phyloP scores from a whole-genome alignment of 2,888 invertebrate species.

The Callyntrura guangdongensis region DNA sequence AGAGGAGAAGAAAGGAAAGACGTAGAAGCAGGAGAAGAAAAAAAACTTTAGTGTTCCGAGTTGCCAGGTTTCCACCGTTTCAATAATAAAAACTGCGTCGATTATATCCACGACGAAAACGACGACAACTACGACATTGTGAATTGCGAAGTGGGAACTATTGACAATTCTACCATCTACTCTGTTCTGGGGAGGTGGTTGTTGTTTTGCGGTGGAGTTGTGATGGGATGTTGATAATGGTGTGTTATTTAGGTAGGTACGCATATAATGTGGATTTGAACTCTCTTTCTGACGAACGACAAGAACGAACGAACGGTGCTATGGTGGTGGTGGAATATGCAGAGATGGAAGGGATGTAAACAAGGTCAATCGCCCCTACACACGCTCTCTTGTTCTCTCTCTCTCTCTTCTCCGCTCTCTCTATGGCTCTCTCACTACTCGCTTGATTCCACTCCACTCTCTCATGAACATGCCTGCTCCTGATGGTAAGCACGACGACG shows the following conservation, averaged over 20 bases:
- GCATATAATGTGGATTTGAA: no score
- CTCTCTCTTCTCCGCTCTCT: conserved; percentile 48
- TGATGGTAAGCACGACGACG: not conserved
- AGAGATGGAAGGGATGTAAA: conserved; percentile 83
- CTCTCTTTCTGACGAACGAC: conserved; percentile 11
- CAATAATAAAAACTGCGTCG: not conserved
- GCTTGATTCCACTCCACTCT: conserved; percentile 42
- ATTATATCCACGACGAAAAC: not conserved
- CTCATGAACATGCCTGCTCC: not conserved
- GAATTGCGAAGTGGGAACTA: conserved; percentile 1
- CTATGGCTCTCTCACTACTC: conserved; percentile 23
- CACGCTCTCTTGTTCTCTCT: conserved; percentile 58
- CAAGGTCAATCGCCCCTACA: conserved; percentile 84
- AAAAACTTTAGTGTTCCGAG: not conserved
- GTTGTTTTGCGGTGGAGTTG: conserved; percentile 27
- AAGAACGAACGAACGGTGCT: not conserved
- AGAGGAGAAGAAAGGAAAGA: not conserved
- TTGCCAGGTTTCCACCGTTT: conserved; percentile 60
- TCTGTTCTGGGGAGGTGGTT: not conserved
- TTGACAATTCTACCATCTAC: no score
- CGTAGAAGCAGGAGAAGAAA: conserved; percentile 36
- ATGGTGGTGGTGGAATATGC: not conserved
- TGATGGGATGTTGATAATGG: conserved; percentile 33
- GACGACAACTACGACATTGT: no score
- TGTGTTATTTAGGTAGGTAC: not conserved